phyloP scores from a whole-genome alignment of 2,113 vertebrate genomes.

The Paradisaea rubra region DNA sequence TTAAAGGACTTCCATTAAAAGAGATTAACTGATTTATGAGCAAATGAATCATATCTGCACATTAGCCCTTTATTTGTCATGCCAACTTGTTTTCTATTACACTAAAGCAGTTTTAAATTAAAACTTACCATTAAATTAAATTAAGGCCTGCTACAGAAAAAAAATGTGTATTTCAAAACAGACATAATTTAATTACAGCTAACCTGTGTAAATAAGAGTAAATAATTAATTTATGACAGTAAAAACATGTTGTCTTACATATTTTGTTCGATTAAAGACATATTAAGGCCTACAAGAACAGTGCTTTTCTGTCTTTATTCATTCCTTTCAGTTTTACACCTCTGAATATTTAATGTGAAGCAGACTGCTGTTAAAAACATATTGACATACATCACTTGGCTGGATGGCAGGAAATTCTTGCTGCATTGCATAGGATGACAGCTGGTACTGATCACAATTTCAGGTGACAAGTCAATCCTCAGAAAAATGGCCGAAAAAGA shows the following conservation, averaged over 20 bases:
- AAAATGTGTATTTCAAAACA: not conserved
- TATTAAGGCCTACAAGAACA: not conserved
- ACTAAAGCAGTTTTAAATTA: slow-evolving; percentile 46
- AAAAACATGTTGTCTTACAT: not conserved
- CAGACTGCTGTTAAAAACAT: slow-evolving; percentile 20
- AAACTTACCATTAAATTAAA: slow-evolving; percentile 1
- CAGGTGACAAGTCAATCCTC: not conserved
- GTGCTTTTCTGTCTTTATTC: not conserved
- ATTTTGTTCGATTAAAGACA: not conserved
- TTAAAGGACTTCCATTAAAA: slow-evolving; percentile 27
- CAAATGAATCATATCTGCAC: slow-evolving; percentile 28
- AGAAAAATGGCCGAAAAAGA: not conserved
- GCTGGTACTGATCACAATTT: not conserved
- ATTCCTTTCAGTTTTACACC: slow-evolving; percentile 6
- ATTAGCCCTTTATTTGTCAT: not conserved
- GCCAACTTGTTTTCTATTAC: slow-evolving; percentile 14
- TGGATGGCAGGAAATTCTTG: not conserved
- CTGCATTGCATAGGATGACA: not conserved
- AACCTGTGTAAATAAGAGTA: slow-evolving; percentile 19
- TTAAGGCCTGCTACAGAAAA: not conserved
- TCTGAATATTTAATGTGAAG: slow-evolving; percentile 29
- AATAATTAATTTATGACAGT: not conserved
- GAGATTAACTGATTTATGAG: slow-evolving; percentile 26
- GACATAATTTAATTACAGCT: not conserved
- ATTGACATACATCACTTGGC: not conserved